Conservation (phyloP, 1,140 invertebrate species). For the Drosophila persimilis region DNA sequence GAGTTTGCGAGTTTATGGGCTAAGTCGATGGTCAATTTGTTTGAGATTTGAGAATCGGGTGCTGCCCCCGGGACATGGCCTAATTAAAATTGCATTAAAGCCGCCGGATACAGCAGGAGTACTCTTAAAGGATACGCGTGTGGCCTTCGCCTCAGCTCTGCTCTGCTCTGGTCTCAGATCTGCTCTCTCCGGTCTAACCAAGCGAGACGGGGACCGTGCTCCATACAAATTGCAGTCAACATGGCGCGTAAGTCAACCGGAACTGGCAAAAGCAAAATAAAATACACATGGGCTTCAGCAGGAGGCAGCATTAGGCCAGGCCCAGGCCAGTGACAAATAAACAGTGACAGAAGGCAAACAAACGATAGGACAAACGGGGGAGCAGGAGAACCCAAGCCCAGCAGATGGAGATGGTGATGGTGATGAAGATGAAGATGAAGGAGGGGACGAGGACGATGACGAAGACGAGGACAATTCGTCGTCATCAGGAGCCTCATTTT, state of each 20-base stretch:
- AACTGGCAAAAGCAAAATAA: conserved; percentile 79
- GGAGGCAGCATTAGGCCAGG: conserved; percentile 37
- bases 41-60: conserved; percentile 72
- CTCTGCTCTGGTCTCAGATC: neutral
- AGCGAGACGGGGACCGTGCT: conserved; percentile 61
- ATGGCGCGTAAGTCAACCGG: conserved; percentile 75
- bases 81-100: conserved; percentile 81
- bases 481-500: conserved; percentile 80
- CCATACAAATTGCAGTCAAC: conserved; percentile 81
- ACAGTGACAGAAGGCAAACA: conserved; percentile 62
- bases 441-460: conserved; percentile 14
- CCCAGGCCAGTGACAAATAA: conserved; percentile 70
- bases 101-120: conserved; percentile 2
- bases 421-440: conserved; percentile 3
- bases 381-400: conserved; percentile 1
- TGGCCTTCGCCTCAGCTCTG: conserved; percentile 59
- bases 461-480: conserved; percentile 74
- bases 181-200: conserved; percentile 49
- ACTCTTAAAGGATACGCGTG: conserved; percentile 32
- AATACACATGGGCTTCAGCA: conserved; percentile 71
- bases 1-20: conserved; percentile 48
- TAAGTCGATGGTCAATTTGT: conserved; percentile 78
- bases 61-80: conserved; percentile 47
- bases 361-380: conserved; percentile 24
- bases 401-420: conserved; percentile 1